Evolutionary conservation across 2,888 invertebrate genomes (phyloP).

Genomic region (Erannis defoliaria): DNA sequence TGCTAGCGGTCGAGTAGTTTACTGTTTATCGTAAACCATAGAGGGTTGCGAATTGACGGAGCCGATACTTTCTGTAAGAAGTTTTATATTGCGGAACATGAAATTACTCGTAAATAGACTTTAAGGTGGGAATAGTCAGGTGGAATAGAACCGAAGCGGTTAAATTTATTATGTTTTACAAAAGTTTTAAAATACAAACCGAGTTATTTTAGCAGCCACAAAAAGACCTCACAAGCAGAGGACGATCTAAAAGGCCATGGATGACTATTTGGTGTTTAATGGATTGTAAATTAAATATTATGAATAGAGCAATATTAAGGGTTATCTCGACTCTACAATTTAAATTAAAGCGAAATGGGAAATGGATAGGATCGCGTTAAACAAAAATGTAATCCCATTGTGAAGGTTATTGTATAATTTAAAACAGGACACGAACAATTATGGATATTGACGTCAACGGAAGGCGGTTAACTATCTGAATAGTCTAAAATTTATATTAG

Average conservation of each 20-base stretch:
- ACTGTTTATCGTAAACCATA: conserved; percentile 11
- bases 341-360: conserved; percentile 22
- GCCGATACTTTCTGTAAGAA: not conserved
- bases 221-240: conserved; percentile 2
- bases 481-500: conserved; percentile 40
- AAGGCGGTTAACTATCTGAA: conserved; percentile 47
- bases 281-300: conserved; percentile 1
- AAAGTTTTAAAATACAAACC: not conserved
- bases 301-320: conserved; percentile 4
- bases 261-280: not conserved
- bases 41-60: not conserved
- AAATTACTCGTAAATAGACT: too few species aligned
- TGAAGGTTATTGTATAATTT: conserved; percentile 45
- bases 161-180: too few species aligned
- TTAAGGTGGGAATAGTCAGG: not conserved
- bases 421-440: conserved; percentile 54
- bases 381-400: conserved; percentile 27
- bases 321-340: conserved; percentile 2
- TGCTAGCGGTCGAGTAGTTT: conserved; percentile 1
- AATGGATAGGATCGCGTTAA: conserved; percentile 13
- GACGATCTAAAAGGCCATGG: not conserved
- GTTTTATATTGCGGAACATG: not conserved
- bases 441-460: conserved; percentile 51
- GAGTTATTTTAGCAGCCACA: not conserved
- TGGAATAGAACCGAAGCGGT: too few species aligned